Evolutionary conservation across 2,888 invertebrate genomes (phyloP), one percentile per base, ranked within the genome.

Genomic region (Melolontha melolontha): DNA sequence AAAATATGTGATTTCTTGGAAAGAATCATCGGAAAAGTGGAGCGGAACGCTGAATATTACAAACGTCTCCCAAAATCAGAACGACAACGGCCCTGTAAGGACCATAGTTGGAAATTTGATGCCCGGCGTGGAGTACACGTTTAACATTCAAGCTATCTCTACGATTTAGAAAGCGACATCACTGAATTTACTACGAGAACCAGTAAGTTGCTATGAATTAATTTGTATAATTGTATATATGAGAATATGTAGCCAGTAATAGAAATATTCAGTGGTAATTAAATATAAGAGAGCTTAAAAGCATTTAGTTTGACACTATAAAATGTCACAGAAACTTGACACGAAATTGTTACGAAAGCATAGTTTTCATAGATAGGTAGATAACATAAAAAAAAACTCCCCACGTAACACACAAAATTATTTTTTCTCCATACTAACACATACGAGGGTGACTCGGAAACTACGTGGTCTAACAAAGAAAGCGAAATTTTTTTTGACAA

Each of bases 121-220:
- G 87, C 94, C 95, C 0, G 96, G 94, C 59, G 90, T 90, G 7
- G 91, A 92, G 77, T 96, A 95, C 82, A 86, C 87, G 70, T 91
- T 95, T 79, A 87, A 89, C 75, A 90, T 94, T 77, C 89, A 89
- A 80, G 92, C 94, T 16, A 88, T 92, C 73, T 94, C 95, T 92
- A 94, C 83, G 88, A 89, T 77, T 88, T 94, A 73, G 87, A 90
- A 77, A 92, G 93, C 79, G 94, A 93, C 76, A 86, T 89, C 22
- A 93, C 92, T 64, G 89, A 89, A 72, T 85, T 94, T 75, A 89
- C 88, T 72, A 90, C 92, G 0, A 85, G 94, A 78, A 95, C 95
- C 52, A 90, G 92, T 92, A 77, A 86, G 86, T 83, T 50, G 47
- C 40, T 17, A 64, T 54, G 17, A 54, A 11, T 34, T 34, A 8